These are phyloP conservation scores for Chirona hameri DNA, from an alignment of 2,888 invertebrate species.

Conservation along the genomic window DNA sequence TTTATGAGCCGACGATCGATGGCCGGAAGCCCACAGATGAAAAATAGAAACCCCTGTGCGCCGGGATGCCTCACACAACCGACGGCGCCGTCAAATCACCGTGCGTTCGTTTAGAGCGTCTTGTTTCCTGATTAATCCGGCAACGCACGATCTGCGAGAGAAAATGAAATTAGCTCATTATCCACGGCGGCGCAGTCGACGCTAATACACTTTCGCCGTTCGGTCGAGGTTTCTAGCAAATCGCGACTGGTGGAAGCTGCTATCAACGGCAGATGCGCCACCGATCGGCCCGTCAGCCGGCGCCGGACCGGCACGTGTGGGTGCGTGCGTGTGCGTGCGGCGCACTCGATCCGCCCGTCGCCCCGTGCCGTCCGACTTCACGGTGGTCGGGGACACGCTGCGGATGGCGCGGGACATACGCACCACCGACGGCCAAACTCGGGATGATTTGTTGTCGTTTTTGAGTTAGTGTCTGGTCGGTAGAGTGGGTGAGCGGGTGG, in stretches of 20 bases:
- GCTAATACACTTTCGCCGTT: background rate
- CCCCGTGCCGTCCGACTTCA: too few relatives aligned
- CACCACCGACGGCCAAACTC: too few relatives aligned
- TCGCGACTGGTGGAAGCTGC: background rate
- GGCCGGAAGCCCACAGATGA: background rate
- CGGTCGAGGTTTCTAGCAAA: background rate
- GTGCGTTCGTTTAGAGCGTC: background rate
- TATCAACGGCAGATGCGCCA: background rate
- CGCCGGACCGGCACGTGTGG: too few relatives aligned
- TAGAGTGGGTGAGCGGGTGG: too few relatives aligned
- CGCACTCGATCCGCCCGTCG: too few relatives aligned
- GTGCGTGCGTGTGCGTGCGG: too few relatives aligned
- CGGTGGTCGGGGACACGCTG: too few relatives aligned
- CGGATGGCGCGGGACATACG: too few relatives aligned
- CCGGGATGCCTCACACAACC: background rate
- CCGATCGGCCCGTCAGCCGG: too few relatives aligned
- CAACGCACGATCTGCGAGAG: background rate
- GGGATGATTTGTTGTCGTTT: too few relatives aligned
- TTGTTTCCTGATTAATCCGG: background rate
- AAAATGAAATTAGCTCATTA: constrained; percentile 8
- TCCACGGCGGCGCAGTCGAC: background rate
- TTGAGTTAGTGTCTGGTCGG: too few relatives aligned
- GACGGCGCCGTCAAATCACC: background rate
- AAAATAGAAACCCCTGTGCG: background rate
- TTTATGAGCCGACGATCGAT: background rate